phyloP scores from a whole-genome alignment of 2,888 invertebrate genomes.

The Amphipyra tragopoginis region DNA sequence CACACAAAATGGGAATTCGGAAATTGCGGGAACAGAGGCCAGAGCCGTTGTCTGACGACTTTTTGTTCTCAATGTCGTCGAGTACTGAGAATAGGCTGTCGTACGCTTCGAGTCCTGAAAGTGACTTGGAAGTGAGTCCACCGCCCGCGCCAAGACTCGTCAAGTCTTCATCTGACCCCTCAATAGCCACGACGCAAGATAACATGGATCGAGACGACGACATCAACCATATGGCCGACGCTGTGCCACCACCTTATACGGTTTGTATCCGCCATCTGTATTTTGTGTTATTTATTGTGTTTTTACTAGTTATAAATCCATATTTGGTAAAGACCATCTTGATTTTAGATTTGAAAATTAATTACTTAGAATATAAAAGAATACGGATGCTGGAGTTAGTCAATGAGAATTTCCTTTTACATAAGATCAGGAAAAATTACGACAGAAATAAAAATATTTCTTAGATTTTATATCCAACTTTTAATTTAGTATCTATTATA shows the following conservation, averaged over 20 bases:
- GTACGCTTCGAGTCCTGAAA: conserved; percentile 98
- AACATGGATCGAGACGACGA: conserved; percentile 92
- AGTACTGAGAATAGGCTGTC: conserved; percentile 94
- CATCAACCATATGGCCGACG: conserved; percentile 90
- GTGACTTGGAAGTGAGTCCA: conserved; percentile 94
- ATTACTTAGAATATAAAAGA: conserved; percentile 3
- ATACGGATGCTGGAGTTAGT: background rate
- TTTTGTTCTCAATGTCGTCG: conserved; percentile 99
- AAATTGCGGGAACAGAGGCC: conserved; percentile 93
- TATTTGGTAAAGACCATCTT: conserved; percentile 5
- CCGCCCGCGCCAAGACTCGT: conserved; percentile 94
- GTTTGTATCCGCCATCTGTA: conserved; percentile 84
- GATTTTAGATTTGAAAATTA: background rate
- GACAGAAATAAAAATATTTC: background rate
- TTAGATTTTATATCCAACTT: background rate
- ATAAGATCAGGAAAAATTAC: background rate
- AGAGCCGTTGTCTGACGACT: conserved; percentile 99
- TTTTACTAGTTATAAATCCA: conserved; percentile 18
- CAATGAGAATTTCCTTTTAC: conserved; percentile 7
- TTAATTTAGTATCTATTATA: background rate
- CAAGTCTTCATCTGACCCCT: conserved; percentile 98
- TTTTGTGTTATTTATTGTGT: conserved; percentile 59
- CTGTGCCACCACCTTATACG: conserved; percentile 96
- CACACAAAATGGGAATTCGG: conserved; percentile 65
- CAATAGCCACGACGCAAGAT: conserved; percentile 97